Evolutionary conservation across 2,888 invertebrate genomes (phyloP).

Genomic region (Trichopoda pennipes): DNA sequence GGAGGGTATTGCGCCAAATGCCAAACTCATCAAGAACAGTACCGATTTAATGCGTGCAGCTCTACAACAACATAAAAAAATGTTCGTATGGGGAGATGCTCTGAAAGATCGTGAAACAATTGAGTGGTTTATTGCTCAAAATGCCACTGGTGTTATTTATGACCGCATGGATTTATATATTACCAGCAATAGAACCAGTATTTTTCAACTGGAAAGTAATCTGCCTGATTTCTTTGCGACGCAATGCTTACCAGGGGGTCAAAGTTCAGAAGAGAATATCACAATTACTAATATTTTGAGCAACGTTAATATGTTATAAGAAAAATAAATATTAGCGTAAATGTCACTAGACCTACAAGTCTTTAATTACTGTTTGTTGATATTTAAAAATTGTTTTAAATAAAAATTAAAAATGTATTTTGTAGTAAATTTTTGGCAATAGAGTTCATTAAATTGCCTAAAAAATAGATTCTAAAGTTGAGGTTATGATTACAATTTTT

Average conservation of each 20-base stretch:
- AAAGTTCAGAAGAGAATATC: conserved; percentile 68
- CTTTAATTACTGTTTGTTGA: not conserved
- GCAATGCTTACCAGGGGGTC: conserved; percentile 72
- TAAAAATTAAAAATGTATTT: not conserved
- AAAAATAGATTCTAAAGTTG: too few species aligned
- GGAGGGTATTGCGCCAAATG: conserved; percentile 94
- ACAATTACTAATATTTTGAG: conserved; percentile 76
- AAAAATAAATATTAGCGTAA: not conserved
- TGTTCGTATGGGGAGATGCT: conserved; percentile 98
- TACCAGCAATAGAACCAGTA: conserved; percentile 71
- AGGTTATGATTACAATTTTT: too few species aligned
- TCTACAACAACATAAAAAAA: conserved; percentile 88
- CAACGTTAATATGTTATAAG: conserved; percentile 70
- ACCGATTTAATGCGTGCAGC: conserved; percentile 87
- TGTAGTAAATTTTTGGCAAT: not conserved
- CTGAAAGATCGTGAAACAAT: conserved; percentile 93
- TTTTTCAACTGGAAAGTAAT: conserved; percentile 73
- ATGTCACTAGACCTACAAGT: not conserved
- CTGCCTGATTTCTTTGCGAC: conserved; percentile 75
- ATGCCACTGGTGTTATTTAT: conserved; percentile 96
- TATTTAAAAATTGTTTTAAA: not conserved
- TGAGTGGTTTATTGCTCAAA: conserved; percentile 90
- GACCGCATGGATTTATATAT: conserved; percentile 88
- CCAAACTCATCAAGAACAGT: conserved; percentile 92
- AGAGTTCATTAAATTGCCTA: too few species aligned